Percentiles rank a stretch among this genome's conserved stretches.
Evolutionary conservation across 2,888 invertebrate genomes (phyloP).

Genomic region (Pachycephus smyrnensis): DNA sequence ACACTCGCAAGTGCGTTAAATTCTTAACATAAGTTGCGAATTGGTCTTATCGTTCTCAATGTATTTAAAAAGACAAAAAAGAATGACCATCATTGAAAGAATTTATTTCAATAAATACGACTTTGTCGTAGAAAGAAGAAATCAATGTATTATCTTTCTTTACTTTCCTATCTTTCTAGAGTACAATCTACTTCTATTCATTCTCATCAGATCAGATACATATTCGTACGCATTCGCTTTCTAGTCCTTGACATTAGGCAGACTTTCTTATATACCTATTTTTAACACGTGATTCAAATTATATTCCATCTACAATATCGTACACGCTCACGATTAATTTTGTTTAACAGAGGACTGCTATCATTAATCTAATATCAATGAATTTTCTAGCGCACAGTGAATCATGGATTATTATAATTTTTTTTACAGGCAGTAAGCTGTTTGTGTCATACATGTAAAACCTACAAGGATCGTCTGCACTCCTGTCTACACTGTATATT

Average conservation of each 20-base stretch:
- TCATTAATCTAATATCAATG: neutral
- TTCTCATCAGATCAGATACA: neutral
- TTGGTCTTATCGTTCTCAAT: neutral
- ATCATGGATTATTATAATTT: slow-evolving; percentile 30
- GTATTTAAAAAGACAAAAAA: neutral
- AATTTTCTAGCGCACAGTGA: neutral
- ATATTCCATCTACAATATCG: neutral
- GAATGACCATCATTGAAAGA: neutral
- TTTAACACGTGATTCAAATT: neutral
- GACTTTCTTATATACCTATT: neutral
- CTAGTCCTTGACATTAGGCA: neutral
- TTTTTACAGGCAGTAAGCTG: slow-evolving; percentile 79
- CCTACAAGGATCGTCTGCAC: slow-evolving; percentile 82
- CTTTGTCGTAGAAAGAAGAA: neutral
- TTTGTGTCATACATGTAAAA: slow-evolving; percentile 85
- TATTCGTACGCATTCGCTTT: neutral
- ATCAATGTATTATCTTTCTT: neutral
- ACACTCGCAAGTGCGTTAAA: neutral
- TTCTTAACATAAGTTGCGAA: neutral
- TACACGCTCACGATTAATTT: neutral
- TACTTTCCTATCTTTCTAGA: slow-evolving; percentile 2
- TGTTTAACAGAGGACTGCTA: neutral
- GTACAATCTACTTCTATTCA: neutral
- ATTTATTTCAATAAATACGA: slow-evolving; percentile 3
- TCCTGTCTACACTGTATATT: slow-evolving; percentile 92